These are phyloP conservation scores for Ochropleura leucogaster DNA, from an alignment of 2,888 invertebrate genomes.

Conservation along the genomic window DNA sequence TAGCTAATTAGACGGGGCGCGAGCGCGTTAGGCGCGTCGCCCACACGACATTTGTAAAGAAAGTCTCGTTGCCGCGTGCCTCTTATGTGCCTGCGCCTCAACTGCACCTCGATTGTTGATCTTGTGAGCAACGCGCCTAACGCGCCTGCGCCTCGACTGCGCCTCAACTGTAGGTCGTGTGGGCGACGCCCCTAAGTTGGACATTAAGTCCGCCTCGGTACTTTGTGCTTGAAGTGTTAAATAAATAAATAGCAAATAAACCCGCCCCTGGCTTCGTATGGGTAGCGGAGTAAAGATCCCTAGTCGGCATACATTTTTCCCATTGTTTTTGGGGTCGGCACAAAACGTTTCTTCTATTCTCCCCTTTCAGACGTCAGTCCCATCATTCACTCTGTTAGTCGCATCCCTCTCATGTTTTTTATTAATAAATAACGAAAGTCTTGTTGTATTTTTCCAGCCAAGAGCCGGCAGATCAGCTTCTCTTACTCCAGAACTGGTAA, in stretches of 20 bases:
- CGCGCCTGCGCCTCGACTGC: too few species aligned
- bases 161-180: too few species aligned
- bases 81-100: too few species aligned
- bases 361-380: too few species aligned
- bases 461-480: slow-evolving; percentile 91
- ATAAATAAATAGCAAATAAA: background rate
- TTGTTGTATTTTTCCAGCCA: slow-evolving; percentile 80
- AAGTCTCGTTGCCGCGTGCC: too few species aligned
- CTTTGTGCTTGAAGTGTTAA: too few species aligned
- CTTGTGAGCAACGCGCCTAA: too few species aligned
- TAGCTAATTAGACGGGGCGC: background rate
- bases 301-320: background rate
- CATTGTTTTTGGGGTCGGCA: background rate
- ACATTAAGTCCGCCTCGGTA: too few species aligned
- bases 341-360: background rate
- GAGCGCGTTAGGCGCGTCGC: too few species aligned
- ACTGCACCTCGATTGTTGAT: too few species aligned
- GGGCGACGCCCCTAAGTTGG: too few species aligned
- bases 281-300: background rate
- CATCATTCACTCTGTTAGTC: background rate
- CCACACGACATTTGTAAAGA: too few species aligned
- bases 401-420: background rate
- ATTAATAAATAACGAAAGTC: background rate
- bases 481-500: slow-evolving; percentile 91
- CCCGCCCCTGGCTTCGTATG: background rate